A percentile compares a stretch with the other conserved stretches of the same genome.
Evolutionary conservation across 2,888 invertebrate genomes (phyloP).

Genomic region (Gasteruption jaculator): DNA sequence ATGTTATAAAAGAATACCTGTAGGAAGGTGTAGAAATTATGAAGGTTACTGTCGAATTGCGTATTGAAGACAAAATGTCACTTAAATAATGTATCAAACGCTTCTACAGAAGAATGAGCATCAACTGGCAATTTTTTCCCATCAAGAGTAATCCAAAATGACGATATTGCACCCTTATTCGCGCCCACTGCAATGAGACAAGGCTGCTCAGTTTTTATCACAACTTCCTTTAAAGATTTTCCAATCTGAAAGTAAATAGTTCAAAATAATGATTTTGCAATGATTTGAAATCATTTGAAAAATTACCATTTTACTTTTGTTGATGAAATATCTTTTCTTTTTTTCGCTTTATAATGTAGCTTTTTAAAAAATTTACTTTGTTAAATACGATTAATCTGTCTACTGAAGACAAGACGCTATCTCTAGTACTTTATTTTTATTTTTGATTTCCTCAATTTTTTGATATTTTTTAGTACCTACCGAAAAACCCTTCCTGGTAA

Average conservation of each 20-base stretch:
- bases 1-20: slow-evolving; percentile 12
- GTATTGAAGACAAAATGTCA: slow-evolving; percentile 16
- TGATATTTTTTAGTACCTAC: too few relatives aligned
- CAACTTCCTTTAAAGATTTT: slow-evolving; percentile 6
- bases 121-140: slow-evolving; percentile 2
- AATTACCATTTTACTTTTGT: too few relatives aligned
- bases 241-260: slow-evolving; percentile 11
- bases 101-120: slow-evolving; percentile 5
- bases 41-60: slow-evolving; percentile 7
- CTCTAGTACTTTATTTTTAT: too few relatives aligned
- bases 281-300: too few relatives aligned
- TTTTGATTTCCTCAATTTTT: too few relatives aligned
- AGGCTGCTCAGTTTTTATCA: slow-evolving; percentile 11
- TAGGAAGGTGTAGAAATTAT: slow-evolving; percentile 10
- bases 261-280: too few relatives aligned
- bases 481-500: too few relatives aligned
- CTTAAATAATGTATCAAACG: slow-evolving; percentile 13
- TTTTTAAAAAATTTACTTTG: too few relatives aligned
- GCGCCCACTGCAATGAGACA: slow-evolving; percentile 13
- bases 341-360: too few relatives aligned
- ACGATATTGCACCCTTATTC: slow-evolving; percentile 7
- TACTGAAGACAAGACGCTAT: too few relatives aligned
- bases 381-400: too few relatives aligned
- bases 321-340: too few relatives aligned
- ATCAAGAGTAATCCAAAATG: slow-evolving; percentile 13